Conservation (phyloP, 2,888 invertebrate genomes). For the Drosophila mimetica region DNA sequence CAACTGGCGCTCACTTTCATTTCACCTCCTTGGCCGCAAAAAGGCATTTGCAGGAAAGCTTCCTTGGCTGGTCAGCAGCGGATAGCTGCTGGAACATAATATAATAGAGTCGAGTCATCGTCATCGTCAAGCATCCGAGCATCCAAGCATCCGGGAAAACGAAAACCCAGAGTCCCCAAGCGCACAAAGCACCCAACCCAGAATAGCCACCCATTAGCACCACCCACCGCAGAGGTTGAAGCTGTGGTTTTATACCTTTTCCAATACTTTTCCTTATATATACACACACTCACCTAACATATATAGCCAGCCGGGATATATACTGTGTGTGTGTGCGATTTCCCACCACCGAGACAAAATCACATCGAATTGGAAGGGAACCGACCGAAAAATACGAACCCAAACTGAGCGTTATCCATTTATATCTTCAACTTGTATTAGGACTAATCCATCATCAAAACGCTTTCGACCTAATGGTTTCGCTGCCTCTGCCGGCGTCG, state of each 20-base stretch:
- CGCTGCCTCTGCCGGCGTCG: conserved; percentile 18
- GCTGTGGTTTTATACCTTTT: conserved; percentile 73
- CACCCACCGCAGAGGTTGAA: conserved; percentile 35
- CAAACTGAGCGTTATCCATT: conserved; percentile 66
- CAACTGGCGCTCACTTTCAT: background rate
- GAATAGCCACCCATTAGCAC: conserved; percentile 27
- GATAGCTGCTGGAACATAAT: conserved; percentile 74
- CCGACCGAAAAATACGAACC: conserved; percentile 42
- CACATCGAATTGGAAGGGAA: conserved; percentile 35
- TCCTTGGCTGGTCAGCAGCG: conserved; percentile 62
- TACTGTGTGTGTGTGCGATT: conserved; percentile 39
- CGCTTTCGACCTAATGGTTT: conserved; percentile 47
- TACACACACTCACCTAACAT: conserved; percentile 27
- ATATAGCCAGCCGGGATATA: conserved; percentile 31
- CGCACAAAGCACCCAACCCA: conserved; percentile 10
- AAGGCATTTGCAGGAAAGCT: conserved; percentile 64
- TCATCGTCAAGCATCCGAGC: conserved; percentile 56
- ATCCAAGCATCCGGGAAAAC: conserved; percentile 36
- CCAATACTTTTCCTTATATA: conserved; percentile 57
- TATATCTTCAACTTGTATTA: conserved; percentile 57
- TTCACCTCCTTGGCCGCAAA: conserved; percentile 11
- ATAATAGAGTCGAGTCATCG: conserved; percentile 75
- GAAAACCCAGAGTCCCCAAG: conserved; percentile 32
- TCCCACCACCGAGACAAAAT: conserved; percentile 66
- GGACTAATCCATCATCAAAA: conserved; percentile 79